phyloP scores from a whole-genome alignment of 2,797 vertebrate species.

The Acrocephalus scirpaceus region DNA sequence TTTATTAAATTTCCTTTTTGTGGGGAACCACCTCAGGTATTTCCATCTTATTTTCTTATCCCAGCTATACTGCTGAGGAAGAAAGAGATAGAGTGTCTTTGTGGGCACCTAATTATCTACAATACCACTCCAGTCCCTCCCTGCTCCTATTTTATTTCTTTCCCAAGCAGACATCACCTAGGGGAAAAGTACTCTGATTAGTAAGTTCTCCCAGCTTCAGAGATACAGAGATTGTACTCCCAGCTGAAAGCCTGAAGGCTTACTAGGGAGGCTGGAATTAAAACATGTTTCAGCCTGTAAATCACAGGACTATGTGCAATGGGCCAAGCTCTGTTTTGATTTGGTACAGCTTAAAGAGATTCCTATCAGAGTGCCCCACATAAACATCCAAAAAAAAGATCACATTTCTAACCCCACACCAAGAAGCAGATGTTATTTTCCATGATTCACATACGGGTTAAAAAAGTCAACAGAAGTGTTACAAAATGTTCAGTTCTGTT shows the following conservation, averaged over 20 bases:
- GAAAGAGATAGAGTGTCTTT: background rate
- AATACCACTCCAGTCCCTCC: background rate
- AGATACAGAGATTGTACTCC: constrained; percentile 25
- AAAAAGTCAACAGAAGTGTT: constrained; percentile 53
- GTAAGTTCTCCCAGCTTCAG: constrained; percentile 5
- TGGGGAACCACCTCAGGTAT: background rate
- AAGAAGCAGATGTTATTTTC: constrained; percentile 62
- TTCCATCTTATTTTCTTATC: background rate
- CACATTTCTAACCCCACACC: constrained; percentile 34
- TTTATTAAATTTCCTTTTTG: background rate
- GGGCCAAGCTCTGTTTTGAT: constrained; percentile 57
- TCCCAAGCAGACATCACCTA: background rate
- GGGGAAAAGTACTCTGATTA: constrained; percentile 25
- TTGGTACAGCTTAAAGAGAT: constrained; percentile 37
- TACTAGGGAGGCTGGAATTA: constrained; percentile 23
- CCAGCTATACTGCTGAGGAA: background rate
- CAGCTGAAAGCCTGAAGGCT: constrained; percentile 28
- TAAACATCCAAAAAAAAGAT: constrained; percentile 30
- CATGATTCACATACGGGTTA: constrained; percentile 19
- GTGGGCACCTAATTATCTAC: background rate
- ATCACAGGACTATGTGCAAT: constrained; percentile 28
- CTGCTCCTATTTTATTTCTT: background rate
- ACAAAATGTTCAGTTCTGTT: constrained; percentile 42
- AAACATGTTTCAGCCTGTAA: constrained; percentile 59
- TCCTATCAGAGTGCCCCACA: constrained; percentile 34